Percentiles rank a stretch among this genome's conserved stretches.
Evolutionary conservation across 1,140 invertebrate genomes (phyloP).

Genomic region (Caenorhabditis remanei): DNA sequence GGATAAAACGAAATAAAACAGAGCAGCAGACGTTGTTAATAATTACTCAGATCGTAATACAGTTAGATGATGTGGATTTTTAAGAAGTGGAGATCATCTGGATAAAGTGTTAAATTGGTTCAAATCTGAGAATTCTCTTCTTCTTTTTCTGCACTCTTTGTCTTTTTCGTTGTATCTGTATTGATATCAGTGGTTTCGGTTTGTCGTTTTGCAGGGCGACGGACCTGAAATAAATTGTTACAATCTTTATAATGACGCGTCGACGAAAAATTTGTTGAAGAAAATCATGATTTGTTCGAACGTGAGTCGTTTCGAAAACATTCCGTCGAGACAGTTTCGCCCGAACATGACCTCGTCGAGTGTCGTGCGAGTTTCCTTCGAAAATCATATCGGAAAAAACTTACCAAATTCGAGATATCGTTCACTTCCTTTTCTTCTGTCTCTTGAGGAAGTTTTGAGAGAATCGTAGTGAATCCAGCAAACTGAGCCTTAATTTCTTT

Average conservation of each 20-base stretch:
- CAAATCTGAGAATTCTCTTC: not conserved
- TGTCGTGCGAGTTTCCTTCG: too few species aligned
- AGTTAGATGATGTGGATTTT: not conserved
- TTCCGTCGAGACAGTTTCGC: too few species aligned
- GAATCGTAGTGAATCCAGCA: not conserved
- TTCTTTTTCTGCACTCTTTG: not conserved
- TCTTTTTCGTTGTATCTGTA: not conserved
- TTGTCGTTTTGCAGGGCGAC: constrained; percentile 14
- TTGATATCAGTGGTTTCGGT: not conserved
- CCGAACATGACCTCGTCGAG: too few species aligned
- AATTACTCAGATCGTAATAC: too few species aligned
- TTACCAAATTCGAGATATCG: constrained; percentile 35
- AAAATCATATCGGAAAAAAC: not conserved
- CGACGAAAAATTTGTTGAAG: too few species aligned
- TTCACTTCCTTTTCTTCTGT: not conserved
- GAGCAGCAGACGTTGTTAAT: not conserved
- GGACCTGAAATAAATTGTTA: not conserved
- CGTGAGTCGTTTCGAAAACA: too few species aligned
- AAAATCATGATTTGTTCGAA: too few species aligned
- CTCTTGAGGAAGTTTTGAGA: constrained; percentile 12
- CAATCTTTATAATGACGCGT: too few species aligned
- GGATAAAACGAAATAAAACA: too few species aligned
- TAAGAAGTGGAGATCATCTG: too few species aligned
- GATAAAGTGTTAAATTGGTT: not conserved
- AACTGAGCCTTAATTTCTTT: constrained; percentile 26